phyloP scores from a whole-genome alignment of 2,113 vertebrate genomes.

The Dermatemys mawii region DNA sequence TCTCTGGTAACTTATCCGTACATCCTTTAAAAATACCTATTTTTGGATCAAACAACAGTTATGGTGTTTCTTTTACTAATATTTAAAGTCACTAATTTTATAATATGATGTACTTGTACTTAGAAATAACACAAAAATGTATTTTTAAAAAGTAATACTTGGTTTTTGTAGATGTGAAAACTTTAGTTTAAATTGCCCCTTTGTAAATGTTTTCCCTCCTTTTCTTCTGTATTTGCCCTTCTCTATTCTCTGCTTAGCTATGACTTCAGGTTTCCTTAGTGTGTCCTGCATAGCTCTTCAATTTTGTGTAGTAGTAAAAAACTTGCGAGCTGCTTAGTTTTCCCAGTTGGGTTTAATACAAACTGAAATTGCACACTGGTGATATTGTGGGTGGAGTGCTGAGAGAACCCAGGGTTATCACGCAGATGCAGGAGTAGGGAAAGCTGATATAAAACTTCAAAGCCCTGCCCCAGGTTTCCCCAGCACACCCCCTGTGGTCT shows the following conservation, averaged over 20 bases:
- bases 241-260: background rate
- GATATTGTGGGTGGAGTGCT: background rate
- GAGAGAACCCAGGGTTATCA: background rate
- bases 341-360: background rate
- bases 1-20: fast-evolving
- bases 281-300: background rate
- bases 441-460: conserved; percentile 3
- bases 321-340: background rate
- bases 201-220: background rate
- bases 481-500: background rate
- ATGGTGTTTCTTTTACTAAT: background rate
- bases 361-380: background rate
- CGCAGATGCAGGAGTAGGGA: background rate
- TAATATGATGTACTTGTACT: background rate
- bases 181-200: background rate
- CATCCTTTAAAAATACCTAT: background rate
- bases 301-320: background rate
- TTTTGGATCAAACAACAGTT: background rate
- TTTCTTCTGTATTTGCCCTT: background rate
- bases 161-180: background rate
- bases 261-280: background rate
- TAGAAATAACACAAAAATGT: too few species aligned
- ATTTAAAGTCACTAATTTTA: background rate
- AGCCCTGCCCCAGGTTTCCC: background rate
- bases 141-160: background rate